A percentile compares a stretch with the other conserved stretches of the same genome.
Conservation (phyloP, 1,140 invertebrate species). For the Octopus bimaculoides region DNA sequence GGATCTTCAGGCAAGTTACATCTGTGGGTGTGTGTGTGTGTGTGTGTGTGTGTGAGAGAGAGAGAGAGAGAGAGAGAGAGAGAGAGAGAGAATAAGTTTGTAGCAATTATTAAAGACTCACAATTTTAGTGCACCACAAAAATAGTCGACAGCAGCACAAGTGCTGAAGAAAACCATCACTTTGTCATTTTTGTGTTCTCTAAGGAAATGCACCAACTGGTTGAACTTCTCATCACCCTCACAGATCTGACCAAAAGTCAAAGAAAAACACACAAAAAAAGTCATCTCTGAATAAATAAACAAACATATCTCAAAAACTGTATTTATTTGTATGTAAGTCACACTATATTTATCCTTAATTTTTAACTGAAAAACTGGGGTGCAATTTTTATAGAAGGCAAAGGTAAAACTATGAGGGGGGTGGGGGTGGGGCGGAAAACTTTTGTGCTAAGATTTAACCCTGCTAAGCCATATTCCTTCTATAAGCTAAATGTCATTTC, state of each 20-base stretch:
- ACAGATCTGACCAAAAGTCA: slow-evolving; percentile 60
- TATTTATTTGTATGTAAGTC: no score
- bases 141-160: slow-evolving; percentile 96
- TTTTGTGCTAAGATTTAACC: no score
- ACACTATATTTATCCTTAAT: no score
- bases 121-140: slow-evolving; percentile 70
- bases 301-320: background rate
- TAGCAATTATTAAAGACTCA: slow-evolving; percentile 46
- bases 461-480: no score
- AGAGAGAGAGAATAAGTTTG: background rate
- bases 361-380: no score
- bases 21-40: no score
- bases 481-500: no score
- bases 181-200: slow-evolving; percentile 68
- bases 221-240: slow-evolving; percentile 75
- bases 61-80: slow-evolving; percentile 13
- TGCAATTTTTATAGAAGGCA: no score
- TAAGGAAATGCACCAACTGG: slow-evolving; percentile 73
- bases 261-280: background rate
- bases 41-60: no score
- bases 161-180: slow-evolving; percentile 93
- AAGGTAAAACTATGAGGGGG: no score
- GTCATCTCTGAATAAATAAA: background rate
- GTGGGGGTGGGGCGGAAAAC: no score
- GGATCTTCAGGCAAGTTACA: no score